Evolutionary conservation across 1,140 invertebrate species (phyloP).

Genomic region (Drosophila quadrilineata): DNA sequence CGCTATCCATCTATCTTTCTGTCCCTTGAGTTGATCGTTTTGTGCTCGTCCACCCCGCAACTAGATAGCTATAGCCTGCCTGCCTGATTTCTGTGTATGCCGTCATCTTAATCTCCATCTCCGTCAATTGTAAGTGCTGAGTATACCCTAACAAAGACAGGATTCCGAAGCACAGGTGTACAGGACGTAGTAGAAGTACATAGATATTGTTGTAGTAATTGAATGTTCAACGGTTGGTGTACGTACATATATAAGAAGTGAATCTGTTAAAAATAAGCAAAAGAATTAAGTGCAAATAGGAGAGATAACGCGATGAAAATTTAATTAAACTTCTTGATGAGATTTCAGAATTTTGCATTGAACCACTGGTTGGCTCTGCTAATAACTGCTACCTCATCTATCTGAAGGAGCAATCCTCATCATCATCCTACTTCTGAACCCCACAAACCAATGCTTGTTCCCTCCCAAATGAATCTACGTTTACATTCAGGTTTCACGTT

Average conservation of each 20-base stretch:
- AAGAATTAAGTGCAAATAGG: conserved; percentile 54
- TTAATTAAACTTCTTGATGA: conserved; percentile 80
- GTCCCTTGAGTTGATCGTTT: no score
- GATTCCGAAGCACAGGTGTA: no score
- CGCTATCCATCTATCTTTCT: conserved; percentile 47
- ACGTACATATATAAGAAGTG: neutral
- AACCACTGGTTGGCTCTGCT: neutral
- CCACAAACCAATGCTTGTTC: no score
- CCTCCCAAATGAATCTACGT: neutral
- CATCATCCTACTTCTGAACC: no score
- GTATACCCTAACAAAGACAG: no score
- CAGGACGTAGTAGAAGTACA: no score
- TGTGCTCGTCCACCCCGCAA: neutral
- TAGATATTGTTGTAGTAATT: conserved; percentile 63
- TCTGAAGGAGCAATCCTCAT: no score
- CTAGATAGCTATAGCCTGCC: neutral
- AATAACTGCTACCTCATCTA: neutral
- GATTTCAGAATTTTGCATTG: conserved; percentile 53
- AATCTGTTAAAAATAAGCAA: conserved; percentile 45
- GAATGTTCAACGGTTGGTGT: conserved; percentile 49
- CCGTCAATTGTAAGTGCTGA: no score
- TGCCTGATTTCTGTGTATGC: neutral
- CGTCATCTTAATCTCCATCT: neutral
- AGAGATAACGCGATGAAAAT: conserved; percentile 76
- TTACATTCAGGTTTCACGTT: conserved; percentile 11